Conservation (phyloP, 2,113 vertebrate genomes). For the Gavialis gangeticus region DNA sequence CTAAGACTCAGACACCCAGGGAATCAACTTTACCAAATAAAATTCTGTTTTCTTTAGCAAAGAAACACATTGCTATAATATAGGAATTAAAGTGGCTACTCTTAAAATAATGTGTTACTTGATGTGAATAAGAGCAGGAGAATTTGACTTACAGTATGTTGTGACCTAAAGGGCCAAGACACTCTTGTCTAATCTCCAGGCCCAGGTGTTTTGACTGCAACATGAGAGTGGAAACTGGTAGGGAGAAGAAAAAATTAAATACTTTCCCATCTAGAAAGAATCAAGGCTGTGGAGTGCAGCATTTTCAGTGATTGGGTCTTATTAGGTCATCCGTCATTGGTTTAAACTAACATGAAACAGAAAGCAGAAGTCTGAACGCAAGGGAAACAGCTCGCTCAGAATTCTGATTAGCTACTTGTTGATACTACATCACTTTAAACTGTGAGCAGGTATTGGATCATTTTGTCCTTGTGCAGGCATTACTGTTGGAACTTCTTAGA, state of each 20-base stretch:
- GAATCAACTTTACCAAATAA: not conserved
- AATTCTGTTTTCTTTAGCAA: not conserved
- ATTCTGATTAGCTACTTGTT: conserved; percentile 19
- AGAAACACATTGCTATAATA: not conserved
- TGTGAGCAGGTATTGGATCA: not conserved
- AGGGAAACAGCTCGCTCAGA: not conserved
- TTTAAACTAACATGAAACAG: not conserved
- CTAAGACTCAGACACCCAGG: not conserved
- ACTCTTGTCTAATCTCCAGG: not conserved
- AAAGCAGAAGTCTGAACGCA: conserved; percentile 45
- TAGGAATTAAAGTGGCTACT: not conserved
- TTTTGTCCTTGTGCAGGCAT: conserved; percentile 18
- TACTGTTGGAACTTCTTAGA: not conserved
- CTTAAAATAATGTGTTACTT: not conserved
- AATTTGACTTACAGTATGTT: not conserved
- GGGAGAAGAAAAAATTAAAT: not conserved
- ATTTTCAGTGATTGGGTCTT: not conserved
- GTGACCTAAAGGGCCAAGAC: not conserved
- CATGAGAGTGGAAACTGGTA: not conserved
- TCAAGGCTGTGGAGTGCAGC: accelerated
- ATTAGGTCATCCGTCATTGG: conserved; percentile 18
- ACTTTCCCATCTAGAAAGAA: not conserved
- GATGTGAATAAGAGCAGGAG: not conserved
- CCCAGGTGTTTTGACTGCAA: conserved; percentile 28
- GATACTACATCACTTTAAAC: not conserved